These are phyloP conservation scores for Gisinianus flammeolus DNA, from an alignment of 2,888 invertebrate species.

Conservation along the genomic window DNA sequence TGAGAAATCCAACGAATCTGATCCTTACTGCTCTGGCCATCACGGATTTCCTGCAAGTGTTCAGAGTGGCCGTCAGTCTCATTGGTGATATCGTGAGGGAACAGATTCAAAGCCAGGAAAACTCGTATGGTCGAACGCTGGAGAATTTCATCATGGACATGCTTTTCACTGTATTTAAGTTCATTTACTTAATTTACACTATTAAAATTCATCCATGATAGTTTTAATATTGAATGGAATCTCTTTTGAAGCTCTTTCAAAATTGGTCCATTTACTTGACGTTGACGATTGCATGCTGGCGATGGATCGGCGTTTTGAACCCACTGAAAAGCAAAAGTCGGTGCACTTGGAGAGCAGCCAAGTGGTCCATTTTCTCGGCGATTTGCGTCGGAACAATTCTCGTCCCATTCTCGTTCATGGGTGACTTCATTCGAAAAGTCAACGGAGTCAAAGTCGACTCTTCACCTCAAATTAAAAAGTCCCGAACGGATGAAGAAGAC, in stretches of 20 bases:
- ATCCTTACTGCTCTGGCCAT: not conserved
- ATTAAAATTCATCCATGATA: too few relatives aligned
- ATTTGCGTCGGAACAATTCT: not conserved
- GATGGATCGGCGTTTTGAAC: not conserved
- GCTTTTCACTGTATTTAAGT: too few relatives aligned
- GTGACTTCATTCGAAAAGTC: not conserved
- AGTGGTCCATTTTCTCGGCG: not conserved
- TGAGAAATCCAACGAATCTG: not conserved
- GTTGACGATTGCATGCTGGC: not conserved
- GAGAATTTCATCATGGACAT: too few relatives aligned
- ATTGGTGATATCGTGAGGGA: too few relatives aligned
- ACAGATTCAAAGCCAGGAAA: too few relatives aligned
- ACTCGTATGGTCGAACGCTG: too few relatives aligned
- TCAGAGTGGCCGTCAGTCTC: not conserved
- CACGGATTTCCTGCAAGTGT: not conserved
- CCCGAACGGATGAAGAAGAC: not conserved
- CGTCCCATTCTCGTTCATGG: not conserved
- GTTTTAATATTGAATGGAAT: too few relatives aligned
- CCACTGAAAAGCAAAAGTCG: constrained; percentile 1
- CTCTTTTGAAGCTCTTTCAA: not conserved
- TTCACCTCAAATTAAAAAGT: too few relatives aligned
- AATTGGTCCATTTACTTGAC: not conserved
- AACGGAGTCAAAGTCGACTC: not conserved
- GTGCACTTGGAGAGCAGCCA: not conserved
- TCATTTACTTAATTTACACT: too few relatives aligned